These are phyloP conservation scores for Sarcophaga peregrina DNA, from an alignment of 1,140 invertebrate species.

Conservation along the genomic window DNA sequence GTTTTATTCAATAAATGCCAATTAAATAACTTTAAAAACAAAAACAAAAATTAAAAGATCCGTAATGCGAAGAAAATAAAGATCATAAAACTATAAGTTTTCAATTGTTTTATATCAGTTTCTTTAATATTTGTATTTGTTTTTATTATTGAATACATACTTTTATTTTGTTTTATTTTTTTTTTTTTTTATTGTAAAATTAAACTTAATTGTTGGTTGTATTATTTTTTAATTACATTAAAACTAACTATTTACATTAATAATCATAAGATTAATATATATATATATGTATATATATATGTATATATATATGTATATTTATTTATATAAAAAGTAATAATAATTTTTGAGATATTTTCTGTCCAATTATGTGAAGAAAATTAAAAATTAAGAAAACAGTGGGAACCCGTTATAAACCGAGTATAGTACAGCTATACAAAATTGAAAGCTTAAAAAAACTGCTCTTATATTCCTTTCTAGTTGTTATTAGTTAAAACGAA, in stretches of 20 bases:
- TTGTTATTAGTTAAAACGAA: no score
- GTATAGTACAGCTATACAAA: neutral
- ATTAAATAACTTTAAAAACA: neutral
- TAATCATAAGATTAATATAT: constrained; percentile 25
- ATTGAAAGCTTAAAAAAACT: no score
- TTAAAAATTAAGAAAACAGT: neutral
- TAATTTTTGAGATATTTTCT: constrained; percentile 16
- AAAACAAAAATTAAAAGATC: neutral
- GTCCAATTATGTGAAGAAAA: neutral
- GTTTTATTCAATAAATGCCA: neutral
- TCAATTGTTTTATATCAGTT: neutral
- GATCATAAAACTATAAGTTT: neutral
- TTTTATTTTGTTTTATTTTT: neutral
- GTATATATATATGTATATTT: no score
- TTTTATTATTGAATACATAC: constrained; percentile 15
- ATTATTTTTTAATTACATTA: neutral
- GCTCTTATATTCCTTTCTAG: no score
- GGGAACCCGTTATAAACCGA: neutral
- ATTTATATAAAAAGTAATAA: neutral
- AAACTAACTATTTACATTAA: constrained; percentile 21
- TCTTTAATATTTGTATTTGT: constrained; percentile 23
- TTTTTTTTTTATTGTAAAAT: constrained; percentile 25
- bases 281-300: no score
- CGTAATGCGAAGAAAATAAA: neutral
- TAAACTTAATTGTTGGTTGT: constrained; percentile 6